These are phyloP conservation scores for Dromas ardeola DNA, from an alignment of 2,113 vertebrate species.

Conservation along the genomic window DNA sequence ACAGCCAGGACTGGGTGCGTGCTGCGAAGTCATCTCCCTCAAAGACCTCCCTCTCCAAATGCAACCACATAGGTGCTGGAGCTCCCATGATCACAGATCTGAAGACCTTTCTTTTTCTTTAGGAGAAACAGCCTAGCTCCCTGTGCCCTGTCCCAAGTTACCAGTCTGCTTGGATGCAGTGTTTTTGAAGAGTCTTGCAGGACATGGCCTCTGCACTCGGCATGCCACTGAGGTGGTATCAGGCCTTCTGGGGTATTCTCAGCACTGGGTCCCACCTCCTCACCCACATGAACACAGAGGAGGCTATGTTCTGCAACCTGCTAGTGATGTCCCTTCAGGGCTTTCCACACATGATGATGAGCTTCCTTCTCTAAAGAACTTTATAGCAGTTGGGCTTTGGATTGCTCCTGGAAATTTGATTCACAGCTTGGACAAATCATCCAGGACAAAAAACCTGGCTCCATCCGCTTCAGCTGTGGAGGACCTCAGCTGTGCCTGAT, in stretches of 20 bases:
- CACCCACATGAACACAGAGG: background rate
- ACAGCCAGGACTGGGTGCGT: background rate
- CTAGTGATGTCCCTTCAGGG: background rate
- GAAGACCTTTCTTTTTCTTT: background rate
- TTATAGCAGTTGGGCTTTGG: background rate
- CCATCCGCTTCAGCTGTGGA: background rate
- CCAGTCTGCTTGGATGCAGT: background rate
- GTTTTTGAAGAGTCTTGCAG: background rate
- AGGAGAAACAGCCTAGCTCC: background rate
- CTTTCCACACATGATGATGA: background rate
- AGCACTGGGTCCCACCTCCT: background rate
- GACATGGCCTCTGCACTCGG: background rate
- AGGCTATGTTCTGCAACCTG: background rate
- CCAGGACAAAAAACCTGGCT: background rate
- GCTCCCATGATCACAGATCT: background rate
- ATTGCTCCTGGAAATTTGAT: background rate
- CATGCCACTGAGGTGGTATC: background rate
- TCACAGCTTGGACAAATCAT: background rate
- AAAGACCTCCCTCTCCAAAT: background rate
- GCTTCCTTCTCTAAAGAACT: background rate
- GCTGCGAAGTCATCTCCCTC: background rate
- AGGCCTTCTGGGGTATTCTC: background rate
- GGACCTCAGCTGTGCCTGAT: background rate
- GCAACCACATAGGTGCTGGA: background rate
- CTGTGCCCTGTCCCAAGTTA: background rate